Percentiles rank a stretch among this genome's conserved stretches.
These are phyloP conservation scores for Julus scanicus DNA, from an alignment of 2,888 invertebrate species.

Conservation along the genomic window DNA sequence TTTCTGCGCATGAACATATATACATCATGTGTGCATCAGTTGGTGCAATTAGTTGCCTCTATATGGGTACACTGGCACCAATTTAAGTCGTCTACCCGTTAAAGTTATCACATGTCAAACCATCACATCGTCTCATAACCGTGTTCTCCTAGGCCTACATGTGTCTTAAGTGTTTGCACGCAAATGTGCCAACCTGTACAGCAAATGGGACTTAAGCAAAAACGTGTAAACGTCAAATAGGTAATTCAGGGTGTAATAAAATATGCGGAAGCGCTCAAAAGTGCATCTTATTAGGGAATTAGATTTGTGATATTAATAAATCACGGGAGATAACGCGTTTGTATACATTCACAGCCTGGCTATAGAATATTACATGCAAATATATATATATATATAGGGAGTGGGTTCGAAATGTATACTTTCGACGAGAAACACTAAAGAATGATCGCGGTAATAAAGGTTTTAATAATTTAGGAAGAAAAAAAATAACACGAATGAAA, in stretches of 20 bases:
- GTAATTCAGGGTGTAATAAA: conserved; percentile 39
- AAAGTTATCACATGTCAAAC: conserved; percentile 23
- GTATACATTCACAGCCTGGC: background rate
- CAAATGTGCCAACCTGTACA: background rate
- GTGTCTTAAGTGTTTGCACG: background rate
- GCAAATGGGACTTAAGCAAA: conserved; percentile 44
- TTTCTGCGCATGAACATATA: conserved; percentile 7
- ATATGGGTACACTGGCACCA: conserved; percentile 25
- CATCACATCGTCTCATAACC: background rate
- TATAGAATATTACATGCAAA: background rate
- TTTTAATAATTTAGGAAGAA: conserved; percentile 2
- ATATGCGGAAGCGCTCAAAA: conserved; percentile 37
- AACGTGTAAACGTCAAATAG: conserved; percentile 47
- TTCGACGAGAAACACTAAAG: background rate
- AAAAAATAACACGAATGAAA: background rate
- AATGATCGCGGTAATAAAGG: conserved; percentile 13
- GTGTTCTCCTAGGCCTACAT: background rate
- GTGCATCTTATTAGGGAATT: conserved; percentile 41
- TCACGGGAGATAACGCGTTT: conserved; percentile 13
- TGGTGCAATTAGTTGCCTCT: conserved; percentile 11
- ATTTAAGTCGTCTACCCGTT: conserved; percentile 15
- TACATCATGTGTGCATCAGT: conserved; percentile 40
- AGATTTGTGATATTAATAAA: conserved; percentile 45
- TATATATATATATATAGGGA: background rate
- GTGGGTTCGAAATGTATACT: background rate